Conservation (phyloP, 37 sponge, comb jelly and placozoan species). For the Petrosia ficiformis region DNA sequence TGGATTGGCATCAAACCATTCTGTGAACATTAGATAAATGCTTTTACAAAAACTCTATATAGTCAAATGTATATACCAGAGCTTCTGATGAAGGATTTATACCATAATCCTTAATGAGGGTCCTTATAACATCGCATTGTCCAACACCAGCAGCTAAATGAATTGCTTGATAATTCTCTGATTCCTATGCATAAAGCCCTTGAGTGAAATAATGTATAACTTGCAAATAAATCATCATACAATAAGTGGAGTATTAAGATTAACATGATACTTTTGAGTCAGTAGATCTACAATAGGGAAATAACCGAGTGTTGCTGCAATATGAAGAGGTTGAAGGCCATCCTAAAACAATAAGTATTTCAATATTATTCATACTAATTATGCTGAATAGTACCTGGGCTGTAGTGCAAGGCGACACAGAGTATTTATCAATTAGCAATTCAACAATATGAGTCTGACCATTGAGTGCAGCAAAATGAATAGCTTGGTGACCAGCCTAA, state of each 20-base stretch:
- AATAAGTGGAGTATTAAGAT: neutral
- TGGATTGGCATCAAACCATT: constrained; percentile 27
- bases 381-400: no score
- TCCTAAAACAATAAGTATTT: neutral
- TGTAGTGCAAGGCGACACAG: neutral
- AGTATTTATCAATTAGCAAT: constrained; percentile 12
- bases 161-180: neutral
- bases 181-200: neutral
- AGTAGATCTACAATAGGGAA: neutral
- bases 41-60: neutral
- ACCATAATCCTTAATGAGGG: constrained; percentile 12
- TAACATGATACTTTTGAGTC: neutral
- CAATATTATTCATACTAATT: no score
- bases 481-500: neutral
- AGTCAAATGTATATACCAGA: neutral
- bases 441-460: constrained; percentile 3
- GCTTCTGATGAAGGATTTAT: neutral
- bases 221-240: neutral
- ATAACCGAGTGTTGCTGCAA: neutral
- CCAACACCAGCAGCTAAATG: neutral
- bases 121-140: neutral
- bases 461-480: neutral
- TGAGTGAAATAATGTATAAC: neutral
- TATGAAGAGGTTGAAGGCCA: neutral
- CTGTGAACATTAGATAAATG: constrained; percentile 11